A percentile compares a stretch with the other conserved stretches of the same genome.
phyloP scores from a whole-genome alignment of 2,797 vertebrate genomes.

The Carapus acus region DNA sequence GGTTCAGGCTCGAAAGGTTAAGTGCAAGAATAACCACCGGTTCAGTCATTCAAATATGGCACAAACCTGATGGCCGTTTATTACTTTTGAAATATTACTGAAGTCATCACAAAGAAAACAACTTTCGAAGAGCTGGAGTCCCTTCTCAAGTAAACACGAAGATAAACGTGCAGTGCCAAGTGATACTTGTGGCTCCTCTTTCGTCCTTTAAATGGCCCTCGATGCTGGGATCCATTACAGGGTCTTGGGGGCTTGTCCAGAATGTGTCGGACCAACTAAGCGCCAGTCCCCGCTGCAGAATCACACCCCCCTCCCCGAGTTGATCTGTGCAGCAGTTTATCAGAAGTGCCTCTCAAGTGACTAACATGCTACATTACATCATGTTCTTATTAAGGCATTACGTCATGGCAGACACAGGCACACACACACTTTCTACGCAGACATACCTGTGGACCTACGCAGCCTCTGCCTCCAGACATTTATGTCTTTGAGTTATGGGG shows the following conservation, averaged over 20 bases:
- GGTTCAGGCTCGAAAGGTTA: slow-evolving; percentile 1
- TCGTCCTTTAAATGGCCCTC: background rate
- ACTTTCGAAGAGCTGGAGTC: background rate
- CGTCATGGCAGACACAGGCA: background rate
- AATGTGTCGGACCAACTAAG: background rate
- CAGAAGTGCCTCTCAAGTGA: background rate
- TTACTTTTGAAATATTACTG: background rate
- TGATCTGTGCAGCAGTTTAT: background rate
- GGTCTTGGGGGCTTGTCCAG: background rate
- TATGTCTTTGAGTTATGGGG: too few species aligned
- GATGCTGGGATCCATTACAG: background rate
- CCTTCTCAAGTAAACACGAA: too few species aligned
- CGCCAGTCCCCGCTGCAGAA: background rate
- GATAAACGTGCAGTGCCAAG: background rate
- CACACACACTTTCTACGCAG: background rate
- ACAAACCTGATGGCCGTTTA: background rate
- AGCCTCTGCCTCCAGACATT: background rate
- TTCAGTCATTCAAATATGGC: background rate
- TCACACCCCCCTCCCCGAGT: background rate
- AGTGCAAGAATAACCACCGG: background rate
- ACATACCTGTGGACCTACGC: background rate
- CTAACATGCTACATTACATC: background rate
- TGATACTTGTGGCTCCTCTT: background rate
- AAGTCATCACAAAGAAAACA: background rate
- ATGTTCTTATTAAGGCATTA: background rate